These are phyloP conservation scores for Caenorhabditis sp. DNA, from an alignment of 2,888 invertebrate species.

Conservation along the genomic window DNA sequence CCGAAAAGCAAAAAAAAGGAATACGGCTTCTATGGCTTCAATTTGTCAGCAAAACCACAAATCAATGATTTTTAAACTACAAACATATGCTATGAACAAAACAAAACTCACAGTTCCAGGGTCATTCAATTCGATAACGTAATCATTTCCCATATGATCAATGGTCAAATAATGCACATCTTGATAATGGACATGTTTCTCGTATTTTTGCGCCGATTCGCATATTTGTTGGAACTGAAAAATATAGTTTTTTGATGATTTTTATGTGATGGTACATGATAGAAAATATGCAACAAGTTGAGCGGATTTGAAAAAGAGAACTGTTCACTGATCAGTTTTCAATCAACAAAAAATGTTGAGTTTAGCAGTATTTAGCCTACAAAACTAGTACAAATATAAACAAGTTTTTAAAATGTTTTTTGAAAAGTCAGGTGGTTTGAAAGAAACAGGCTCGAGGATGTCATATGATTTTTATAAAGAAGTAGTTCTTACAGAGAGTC, in stretches of 20 bases:
- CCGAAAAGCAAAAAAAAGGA: conserved; percentile 20
- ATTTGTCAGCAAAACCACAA: conserved; percentile 8
- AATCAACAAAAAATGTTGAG: not conserved
- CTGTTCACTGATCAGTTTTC: conserved; percentile 14
- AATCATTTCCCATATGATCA: conserved; percentile 26
- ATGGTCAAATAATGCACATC: conserved; percentile 49
- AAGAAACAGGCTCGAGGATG: no score
- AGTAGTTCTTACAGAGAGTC: no score
- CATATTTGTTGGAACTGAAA: conserved; percentile 53
- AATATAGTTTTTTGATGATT: not conserved
- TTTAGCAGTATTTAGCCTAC: no score
- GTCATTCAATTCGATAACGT: conserved; percentile 45
- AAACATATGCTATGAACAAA: not conserved
- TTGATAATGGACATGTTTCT: conserved; percentile 48
- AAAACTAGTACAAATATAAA: no score
- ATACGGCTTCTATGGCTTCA: not conserved
- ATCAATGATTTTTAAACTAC: conserved; percentile 19
- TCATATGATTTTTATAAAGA: no score
- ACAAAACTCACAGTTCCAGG: conserved; percentile 47
- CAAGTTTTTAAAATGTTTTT: not conserved
- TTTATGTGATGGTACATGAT: not conserved
- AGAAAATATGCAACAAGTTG: conserved; percentile 21
- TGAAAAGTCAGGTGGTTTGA: no score
- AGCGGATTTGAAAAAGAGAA: conserved; percentile 14
- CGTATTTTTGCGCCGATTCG: conserved; percentile 43